Conservation (phyloP, 2,888 invertebrate genomes). For the Caenorhabditis becei region DNA sequence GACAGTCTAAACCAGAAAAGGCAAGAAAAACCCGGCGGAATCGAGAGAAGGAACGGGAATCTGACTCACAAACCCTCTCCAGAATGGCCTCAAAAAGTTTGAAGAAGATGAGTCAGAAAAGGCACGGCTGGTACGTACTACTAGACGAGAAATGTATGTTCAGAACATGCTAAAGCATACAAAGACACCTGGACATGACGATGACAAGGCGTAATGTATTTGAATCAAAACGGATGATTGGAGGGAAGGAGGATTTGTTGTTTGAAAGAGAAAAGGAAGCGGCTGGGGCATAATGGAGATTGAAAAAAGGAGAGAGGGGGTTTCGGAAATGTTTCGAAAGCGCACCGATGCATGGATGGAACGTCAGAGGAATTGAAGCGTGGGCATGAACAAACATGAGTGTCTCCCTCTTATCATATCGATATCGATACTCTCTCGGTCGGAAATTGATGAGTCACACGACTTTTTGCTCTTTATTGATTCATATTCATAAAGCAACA, state of each 20-base stretch:
- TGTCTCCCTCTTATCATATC: slow-evolving; percentile 26
- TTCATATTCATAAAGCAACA: too few species aligned
- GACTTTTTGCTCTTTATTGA: too few species aligned
- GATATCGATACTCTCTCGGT: slow-evolving; percentile 24
- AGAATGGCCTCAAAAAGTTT: slow-evolving; percentile 1
- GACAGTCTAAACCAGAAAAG: not conserved
- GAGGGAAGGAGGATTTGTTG: slow-evolving; percentile 2
- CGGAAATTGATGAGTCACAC: slow-evolving; percentile 17
- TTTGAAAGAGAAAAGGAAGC: slow-evolving; percentile 9
- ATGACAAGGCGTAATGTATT: slow-evolving; percentile 2
- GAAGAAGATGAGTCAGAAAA: slow-evolving; percentile 19
- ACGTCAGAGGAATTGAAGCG: slow-evolving; percentile 16
- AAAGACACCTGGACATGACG: not conserved
- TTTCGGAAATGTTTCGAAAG: slow-evolving; percentile 32
- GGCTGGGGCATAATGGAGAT: slow-evolving; percentile 9
- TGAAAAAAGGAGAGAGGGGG: slow-evolving; percentile 14
- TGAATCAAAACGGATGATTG: slow-evolving; percentile 6
- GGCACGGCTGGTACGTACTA: not conserved
- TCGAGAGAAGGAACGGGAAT: not conserved
- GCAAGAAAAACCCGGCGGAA: not conserved
- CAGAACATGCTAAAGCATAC: slow-evolving; percentile 6
- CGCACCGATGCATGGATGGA: slow-evolving; percentile 40
- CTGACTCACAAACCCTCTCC: slow-evolving; percentile 3
- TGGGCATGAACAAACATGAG: slow-evolving; percentile 40
- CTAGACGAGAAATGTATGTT: not conserved